Base-by-base conservation (phyloP, 2,888 invertebrate species). In the Cyclophora albipunctata region DNA sequence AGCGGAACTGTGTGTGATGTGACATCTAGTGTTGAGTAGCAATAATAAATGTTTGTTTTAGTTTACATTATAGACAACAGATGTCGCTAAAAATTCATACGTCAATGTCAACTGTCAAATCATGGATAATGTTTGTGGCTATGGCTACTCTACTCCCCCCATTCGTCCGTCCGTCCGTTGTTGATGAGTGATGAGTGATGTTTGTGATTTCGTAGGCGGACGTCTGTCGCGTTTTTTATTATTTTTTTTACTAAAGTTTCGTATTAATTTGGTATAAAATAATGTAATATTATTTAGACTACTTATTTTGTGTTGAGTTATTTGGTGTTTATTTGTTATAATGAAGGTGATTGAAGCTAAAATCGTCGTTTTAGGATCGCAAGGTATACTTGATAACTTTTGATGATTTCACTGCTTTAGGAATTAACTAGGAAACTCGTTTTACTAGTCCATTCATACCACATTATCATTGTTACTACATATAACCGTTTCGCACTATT, bases 341-440 rank as follows among this genome's bases (percentile, higher is more conserved):
- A 95, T 95, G 95, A 93, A 92, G 78, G 92, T 92, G 57, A 90
- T 95, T 59, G 93, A 94, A 77, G 96, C 94, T 54, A 96, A 96
- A 91, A 93, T 96, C 48, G 96, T 96, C 47, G 93, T 96, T 59
- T 89, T 96, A 53, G 96, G 96, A 50, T 91, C 93, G 48, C 93
- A 94, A 91, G 94, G 94, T 95, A 90, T 20, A 20, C 20, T 20
- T 20, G 20, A 20, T 20, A 20, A 20, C 20, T 20, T n/a, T n/a
- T 20, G 56, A 58, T 60, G 60, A 58, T 58, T 60, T 58, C 55
- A 57, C 54, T 44, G 40, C 5, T 46, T 20, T 7, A 3, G 5
- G 46, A 34, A 46, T n/a, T 40, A 33, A 52, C 2, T 37, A 37
- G 1, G 20, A 57, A 60, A 60, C 60, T 57, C 45, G 60, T 61